phyloP scores from a whole-genome alignment of 2,113 vertebrate species.

The Pedetes capensis region DNA sequence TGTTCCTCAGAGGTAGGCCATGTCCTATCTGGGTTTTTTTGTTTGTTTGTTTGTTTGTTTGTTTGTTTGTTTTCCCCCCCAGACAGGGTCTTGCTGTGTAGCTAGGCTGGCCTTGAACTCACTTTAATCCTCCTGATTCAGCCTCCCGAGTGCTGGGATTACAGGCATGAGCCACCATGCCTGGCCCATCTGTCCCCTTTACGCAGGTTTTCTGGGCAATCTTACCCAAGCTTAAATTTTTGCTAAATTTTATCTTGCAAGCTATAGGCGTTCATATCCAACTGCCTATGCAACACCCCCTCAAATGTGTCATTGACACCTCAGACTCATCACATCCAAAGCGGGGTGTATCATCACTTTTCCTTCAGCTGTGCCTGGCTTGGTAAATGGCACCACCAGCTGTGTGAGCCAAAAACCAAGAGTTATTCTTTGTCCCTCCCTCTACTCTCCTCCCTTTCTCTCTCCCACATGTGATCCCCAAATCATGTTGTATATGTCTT shows the following conservation, averaged over 20 bases:
- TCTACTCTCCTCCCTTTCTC: neutral
- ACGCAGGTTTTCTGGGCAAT: neutral
- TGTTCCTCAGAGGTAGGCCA: neutral
- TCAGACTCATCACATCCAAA: slow-evolving; percentile 34
- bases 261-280: neutral
- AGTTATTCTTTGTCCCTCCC: neutral
- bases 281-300: slow-evolving; percentile 8
- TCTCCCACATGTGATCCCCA: neutral
- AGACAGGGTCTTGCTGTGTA: too few species aligned
- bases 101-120: too few species aligned
- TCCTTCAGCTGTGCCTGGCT: neutral
- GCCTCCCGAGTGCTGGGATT: too few species aligned
- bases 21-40: neutral
- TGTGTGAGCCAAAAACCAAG: neutral
- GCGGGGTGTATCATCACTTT: neutral
- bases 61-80: too few species aligned
- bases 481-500: neutral
- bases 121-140: too few species aligned
- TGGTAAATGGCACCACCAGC: neutral
- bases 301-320: neutral
- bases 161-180: too few species aligned
- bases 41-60: too few species aligned
- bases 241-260: slow-evolving; percentile 30
- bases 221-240: slow-evolving; percentile 7
- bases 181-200: neutral